These are phyloP conservation scores for Anolis apletophallus DNA, from an alignment of 2,797 vertebrate species.

Conservation along the genomic window DNA sequence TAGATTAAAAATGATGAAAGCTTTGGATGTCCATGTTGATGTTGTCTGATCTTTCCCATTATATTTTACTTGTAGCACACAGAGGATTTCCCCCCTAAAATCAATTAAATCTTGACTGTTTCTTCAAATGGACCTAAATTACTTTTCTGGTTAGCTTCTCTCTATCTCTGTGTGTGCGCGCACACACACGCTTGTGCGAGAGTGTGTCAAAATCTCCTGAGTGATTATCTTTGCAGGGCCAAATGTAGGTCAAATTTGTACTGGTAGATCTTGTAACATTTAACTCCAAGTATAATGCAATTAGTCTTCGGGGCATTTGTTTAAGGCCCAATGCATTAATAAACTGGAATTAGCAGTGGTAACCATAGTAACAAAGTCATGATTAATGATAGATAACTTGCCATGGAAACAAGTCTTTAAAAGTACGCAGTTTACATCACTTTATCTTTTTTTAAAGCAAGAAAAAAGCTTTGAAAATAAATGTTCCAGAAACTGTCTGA, in stretches of 20 bases:
- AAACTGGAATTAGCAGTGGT: constrained; percentile 51
- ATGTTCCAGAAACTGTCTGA: neutral
- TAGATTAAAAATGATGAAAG: constrained; percentile 41
- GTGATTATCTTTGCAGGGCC: constrained; percentile 48
- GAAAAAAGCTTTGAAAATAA: constrained; percentile 19
- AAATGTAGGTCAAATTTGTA: constrained; percentile 55
- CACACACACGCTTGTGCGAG: neutral
- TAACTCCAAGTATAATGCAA: constrained; percentile 50
- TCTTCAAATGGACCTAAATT: constrained; percentile 37
- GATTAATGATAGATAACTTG: constrained; percentile 46
- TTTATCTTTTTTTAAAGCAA: neutral
- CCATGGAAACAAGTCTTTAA: constrained; percentile 28
- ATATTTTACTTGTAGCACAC: constrained; percentile 24
- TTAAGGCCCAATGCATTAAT: constrained; percentile 51
- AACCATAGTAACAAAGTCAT: constrained; percentile 53
- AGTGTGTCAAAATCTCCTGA: constrained; percentile 5
- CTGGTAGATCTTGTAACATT: constrained; percentile 38
- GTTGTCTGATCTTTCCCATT: constrained; percentile 24
- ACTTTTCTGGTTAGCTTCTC: constrained; percentile 58
- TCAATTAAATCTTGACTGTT: constrained; percentile 44
- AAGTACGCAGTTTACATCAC: constrained; percentile 17
- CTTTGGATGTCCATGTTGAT: constrained; percentile 1
- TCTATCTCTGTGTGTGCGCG: neutral
- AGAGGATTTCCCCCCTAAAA: constrained; percentile 19
- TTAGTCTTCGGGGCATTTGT: constrained; percentile 41